Conservation (phyloP, 2,113 vertebrate species). For the Bucco capensis region DNA sequence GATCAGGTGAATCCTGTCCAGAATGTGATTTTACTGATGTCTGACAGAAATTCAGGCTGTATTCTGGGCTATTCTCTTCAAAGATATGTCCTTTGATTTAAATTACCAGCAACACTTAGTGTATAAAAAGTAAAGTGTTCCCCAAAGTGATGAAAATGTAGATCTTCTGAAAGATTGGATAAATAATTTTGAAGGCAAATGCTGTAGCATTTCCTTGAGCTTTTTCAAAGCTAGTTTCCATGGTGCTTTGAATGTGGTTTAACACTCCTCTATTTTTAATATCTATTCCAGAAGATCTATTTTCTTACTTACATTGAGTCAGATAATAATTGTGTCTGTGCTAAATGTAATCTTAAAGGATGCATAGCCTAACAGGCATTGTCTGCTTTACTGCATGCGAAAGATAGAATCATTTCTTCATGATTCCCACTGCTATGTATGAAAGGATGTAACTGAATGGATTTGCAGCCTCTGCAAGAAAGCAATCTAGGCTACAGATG, state of each 20-base stretch:
- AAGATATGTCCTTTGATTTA: not conserved
- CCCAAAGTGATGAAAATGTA: conserved; percentile 7
- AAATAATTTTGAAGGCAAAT: not conserved
- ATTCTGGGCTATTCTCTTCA: not conserved
- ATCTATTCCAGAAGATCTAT: not conserved
- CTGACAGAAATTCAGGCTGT: not conserved
- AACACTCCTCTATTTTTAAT: not conserved
- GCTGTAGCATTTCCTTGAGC: not conserved
- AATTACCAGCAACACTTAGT: not conserved
- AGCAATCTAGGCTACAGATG: not conserved
- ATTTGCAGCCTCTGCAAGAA: not conserved
- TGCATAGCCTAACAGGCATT: not conserved
- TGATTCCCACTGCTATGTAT: not conserved
- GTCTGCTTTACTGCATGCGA: not conserved
- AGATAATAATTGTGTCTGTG: not conserved
- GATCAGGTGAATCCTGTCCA: not conserved
- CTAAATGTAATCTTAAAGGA: not conserved
- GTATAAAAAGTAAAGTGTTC: not conserved
- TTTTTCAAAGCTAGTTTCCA: not conserved
- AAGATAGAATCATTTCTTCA: not conserved
- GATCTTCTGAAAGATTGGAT: not conserved
- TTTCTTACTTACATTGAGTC: not conserved
- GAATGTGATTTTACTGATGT: not conserved
- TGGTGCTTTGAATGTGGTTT: not conserved
- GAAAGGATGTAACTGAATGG: not conserved